A percentile compares a stretch with the other conserved stretches of the same genome.
phyloP scores from a whole-genome alignment of 2,113 vertebrate species.

The Sphaerodactylus townsendi region DNA sequence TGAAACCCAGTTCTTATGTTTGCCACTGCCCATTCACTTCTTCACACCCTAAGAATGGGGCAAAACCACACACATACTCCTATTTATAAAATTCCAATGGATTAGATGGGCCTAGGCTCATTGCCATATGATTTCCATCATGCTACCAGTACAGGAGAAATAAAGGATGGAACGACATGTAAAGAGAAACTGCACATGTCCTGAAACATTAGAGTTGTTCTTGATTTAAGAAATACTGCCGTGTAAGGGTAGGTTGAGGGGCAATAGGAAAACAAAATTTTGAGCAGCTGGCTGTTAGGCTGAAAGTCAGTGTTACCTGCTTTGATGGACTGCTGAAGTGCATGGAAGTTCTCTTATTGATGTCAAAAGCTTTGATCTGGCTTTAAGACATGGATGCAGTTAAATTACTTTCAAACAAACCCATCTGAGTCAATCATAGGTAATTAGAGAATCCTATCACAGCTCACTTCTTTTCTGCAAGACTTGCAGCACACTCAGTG shows the following conservation, averaged over 20 bases:
- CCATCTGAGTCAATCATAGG: background rate
- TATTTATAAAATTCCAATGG: too few relatives aligned
- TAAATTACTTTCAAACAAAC: slow-evolving; percentile 25
- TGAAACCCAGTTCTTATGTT: background rate
- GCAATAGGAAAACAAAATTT: background rate
- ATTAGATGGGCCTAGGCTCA: too few relatives aligned
- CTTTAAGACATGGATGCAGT: slow-evolving; percentile 30
- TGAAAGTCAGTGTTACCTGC: background rate
- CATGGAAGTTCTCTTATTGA: slow-evolving; percentile 27
- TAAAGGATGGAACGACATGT: too few relatives aligned
- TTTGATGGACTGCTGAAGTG: background rate
- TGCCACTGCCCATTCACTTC: background rate
- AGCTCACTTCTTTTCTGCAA: slow-evolving; percentile 31
- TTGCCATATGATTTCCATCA: background rate
- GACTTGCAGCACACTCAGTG: background rate
- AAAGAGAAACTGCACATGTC: background rate
- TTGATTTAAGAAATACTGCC: background rate
- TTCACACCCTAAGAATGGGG: background rate
- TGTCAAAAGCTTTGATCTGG: slow-evolving; percentile 45
- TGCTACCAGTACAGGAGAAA: background rate
- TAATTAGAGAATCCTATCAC: slow-evolving; percentile 25
- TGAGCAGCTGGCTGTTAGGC: slow-evolving; percentile 10
- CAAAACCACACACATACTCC: too few relatives aligned
- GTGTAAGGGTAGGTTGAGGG: background rate
- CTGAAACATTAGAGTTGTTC: background rate